phyloP scores from a whole-genome alignment of 1,140 invertebrate genomes.

The Cherax destructor region DNA sequence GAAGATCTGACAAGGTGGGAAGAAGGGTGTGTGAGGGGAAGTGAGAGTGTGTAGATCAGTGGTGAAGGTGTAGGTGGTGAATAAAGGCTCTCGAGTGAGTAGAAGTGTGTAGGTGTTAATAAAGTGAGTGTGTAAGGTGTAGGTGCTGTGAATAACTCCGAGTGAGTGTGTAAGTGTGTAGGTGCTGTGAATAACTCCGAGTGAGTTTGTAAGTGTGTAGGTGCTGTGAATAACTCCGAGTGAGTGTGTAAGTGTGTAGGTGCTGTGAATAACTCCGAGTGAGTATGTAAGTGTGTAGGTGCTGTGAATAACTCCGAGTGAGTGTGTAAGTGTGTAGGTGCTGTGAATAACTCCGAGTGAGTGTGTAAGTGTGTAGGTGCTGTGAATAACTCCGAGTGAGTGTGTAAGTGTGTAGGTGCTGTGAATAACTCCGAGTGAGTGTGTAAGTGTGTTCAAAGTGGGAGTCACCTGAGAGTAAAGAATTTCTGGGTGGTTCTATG shows the following conservation, averaged over 20 bases:
- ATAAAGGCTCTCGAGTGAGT: too few relatives aligned
- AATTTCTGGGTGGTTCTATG: too few relatives aligned
- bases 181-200: background rate
- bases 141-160: background rate
- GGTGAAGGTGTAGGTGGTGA: too few relatives aligned
- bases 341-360: background rate
- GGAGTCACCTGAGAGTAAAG: too few relatives aligned
- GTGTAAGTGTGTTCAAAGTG: background rate
- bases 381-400: background rate
- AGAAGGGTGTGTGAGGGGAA: too few relatives aligned
- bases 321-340: background rate
- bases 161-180: background rate
- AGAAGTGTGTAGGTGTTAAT: too few relatives aligned
- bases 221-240: too few relatives aligned
- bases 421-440: background rate
- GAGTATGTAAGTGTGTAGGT: background rate
- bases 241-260: background rate
- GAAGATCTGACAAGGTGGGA: too few relatives aligned
- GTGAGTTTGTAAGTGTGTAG: too few relatives aligned
- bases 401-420: background rate
- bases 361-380: background rate
- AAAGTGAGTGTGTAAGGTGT: background rate
- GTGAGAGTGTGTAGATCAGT: too few relatives aligned
- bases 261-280: background rate
- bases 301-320: background rate